Evolutionary conservation across 2,888 invertebrate species (phyloP), one percentile per base, ranked within the genome.

Genomic region (Drosophila melanosoma): DNA sequence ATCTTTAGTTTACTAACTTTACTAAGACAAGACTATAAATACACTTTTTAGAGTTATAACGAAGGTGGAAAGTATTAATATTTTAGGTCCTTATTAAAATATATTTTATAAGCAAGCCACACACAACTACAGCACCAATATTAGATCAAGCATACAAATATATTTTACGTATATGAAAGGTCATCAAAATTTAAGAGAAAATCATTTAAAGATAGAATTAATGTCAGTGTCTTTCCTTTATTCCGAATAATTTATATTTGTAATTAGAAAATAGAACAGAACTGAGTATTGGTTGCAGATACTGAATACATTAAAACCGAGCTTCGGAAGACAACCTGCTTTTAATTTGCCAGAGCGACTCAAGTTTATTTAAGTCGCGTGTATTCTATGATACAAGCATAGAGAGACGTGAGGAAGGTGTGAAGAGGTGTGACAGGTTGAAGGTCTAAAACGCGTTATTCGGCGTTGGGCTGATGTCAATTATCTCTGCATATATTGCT

Each of bases 401-500:
- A n/a, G 17, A 26, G 35, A 1, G 33, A 12, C 10, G 42, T 26
- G 26, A 26, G 26, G 11, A 6, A 26, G n/a, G 3, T 48, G 54
- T 23, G 45, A 20, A n/a, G 17, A 15, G n/a, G 15, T n/a, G 12
- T 5, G 48, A 29, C 10, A 40, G 42, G 51, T 40, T 59, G 58
- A 51, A 51, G 59, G 60, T 58, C 70, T 58, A n/a, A 51, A 53
- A 70, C 38, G 52, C 51, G 51, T 36, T 68, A 61, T 58, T 52
- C 62, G 42, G 51, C 40, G 63, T 65, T 72, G 51, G 68, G 57
- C 65, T 62, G 64, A 72, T 87, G 79, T 89, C 89, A 83, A 87
- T 87, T 84, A 84, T 84, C 79, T 79, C 68, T 83, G 74, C 83
- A 87, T 68, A 61, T 60, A 66, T 76, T 70, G 62, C 40, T 51